Conservation (phyloP, 2,888 invertebrate species). For the Fissipunctia ypsillon region DNA sequence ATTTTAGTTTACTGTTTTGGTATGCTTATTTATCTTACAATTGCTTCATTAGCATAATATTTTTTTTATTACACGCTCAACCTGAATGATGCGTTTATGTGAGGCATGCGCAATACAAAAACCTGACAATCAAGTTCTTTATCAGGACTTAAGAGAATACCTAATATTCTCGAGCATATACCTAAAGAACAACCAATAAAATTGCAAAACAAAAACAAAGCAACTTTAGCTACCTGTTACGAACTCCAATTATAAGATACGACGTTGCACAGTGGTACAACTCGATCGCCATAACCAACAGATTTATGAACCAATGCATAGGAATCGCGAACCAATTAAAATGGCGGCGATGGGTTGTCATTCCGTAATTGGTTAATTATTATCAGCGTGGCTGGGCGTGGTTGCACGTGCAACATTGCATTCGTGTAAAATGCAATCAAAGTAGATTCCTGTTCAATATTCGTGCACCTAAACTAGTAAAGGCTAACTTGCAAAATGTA, state of each 20-base stretch:
- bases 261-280: slow-evolving; percentile 59
- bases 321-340: slow-evolving; percentile 87
- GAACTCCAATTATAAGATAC: slow-evolving; percentile 64
- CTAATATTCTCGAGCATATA: slow-evolving; percentile 8
- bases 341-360: slow-evolving; percentile 87
- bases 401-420: slow-evolving; percentile 74
- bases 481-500: neutral
- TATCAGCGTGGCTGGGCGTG: slow-evolving; percentile 84
- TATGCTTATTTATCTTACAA: neutral
- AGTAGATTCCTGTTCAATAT: slow-evolving; percentile 39
- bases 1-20: no score
- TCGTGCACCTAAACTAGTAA: slow-evolving; percentile 13
- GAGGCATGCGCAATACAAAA: neutral
- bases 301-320: slow-evolving; percentile 80
- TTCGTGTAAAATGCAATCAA: slow-evolving; percentile 55
- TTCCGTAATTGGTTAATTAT: slow-evolving; percentile 89
- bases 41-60: slow-evolving; percentile 11
- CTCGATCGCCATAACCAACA: slow-evolving; percentile 66
- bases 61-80: neutral
- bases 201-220: slow-evolving; percentile 52
- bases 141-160: slow-evolving; percentile 8
- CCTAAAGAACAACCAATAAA: slow-evolving; percentile 52
- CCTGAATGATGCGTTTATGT: neutral
- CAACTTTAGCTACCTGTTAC: slow-evolving; percentile 61
- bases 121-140: slow-evolving; percentile 21